Evolutionary conservation across 2,113 vertebrate genomes (phyloP).

Genomic region (Dendropsophus ebraccatus): DNA sequence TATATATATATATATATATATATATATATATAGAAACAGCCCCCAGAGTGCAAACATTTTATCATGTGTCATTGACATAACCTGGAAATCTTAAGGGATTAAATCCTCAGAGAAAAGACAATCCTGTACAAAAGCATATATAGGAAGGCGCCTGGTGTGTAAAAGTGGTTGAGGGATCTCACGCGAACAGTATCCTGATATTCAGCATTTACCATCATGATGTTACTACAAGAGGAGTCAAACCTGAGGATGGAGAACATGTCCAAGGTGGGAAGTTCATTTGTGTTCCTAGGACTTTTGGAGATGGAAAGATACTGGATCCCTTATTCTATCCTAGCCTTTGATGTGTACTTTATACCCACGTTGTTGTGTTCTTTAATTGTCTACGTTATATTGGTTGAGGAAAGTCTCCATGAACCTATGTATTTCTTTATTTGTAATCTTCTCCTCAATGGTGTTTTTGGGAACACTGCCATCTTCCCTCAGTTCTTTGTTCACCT

Average conservation of each 20-base stretch:
- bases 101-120: no score
- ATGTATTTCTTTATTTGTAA: conserved; percentile 33
- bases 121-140: no score
- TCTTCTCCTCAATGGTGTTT: conserved; percentile 28
- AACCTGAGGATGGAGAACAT: not conserved
- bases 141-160: no score
- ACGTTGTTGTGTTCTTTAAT: not conserved
- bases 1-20: no score
- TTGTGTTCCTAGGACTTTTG: not conserved
- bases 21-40: no score
- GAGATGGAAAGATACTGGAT: conserved; percentile 7
- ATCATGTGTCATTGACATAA: no score
- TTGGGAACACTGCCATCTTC: not conserved
- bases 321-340: not conserved
- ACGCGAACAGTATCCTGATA: not conserved
- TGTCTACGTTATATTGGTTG: not conserved
- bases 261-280: not conserved
- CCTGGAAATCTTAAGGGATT: no score
- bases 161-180: not conserved
- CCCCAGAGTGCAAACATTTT: no score
- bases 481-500: not conserved
- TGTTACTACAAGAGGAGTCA: not conserved
- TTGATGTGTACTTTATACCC: not conserved
- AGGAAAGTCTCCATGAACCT: conserved; percentile 32
- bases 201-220: not conserved